phyloP scores from a whole-genome alignment of 2,888 invertebrate genomes.

The Temnothorax ravouxi region DNA sequence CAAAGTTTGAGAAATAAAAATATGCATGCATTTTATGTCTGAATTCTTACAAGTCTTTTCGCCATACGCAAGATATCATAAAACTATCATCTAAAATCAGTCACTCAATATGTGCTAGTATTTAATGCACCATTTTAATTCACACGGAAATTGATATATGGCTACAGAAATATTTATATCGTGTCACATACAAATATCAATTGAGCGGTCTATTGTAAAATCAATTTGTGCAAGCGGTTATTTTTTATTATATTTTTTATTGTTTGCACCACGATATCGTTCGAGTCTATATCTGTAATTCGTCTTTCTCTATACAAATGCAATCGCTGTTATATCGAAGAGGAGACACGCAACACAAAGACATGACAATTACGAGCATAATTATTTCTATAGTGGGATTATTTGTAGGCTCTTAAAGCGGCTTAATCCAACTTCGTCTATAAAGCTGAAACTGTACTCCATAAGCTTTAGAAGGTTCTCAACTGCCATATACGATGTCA shows the following conservation, averaged over 20 bases:
- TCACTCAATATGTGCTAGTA: neutral
- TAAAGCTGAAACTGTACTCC: slow-evolving; percentile 59
- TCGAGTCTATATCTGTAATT: slow-evolving; percentile 2
- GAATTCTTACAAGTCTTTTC: neutral
- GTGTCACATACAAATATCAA: slow-evolving; percentile 2
- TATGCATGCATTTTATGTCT: neutral
- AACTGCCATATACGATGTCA: slow-evolving; percentile 61
- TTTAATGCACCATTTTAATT: neutral
- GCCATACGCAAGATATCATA: neutral
- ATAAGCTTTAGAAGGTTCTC: slow-evolving; percentile 71
- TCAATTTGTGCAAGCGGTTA: neutral
- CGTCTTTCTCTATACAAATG: neutral
- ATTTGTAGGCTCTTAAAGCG: slow-evolving; percentile 36
- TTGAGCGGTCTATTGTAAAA: neutral
- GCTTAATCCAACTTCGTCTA: slow-evolving; percentile 62
- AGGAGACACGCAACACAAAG: neutral
- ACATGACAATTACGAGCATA: slow-evolving; percentile 35
- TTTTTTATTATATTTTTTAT: slow-evolving; percentile 8
- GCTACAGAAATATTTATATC: neutral
- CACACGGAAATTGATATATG: neutral
- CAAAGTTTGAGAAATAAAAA: slow-evolving; percentile 11
- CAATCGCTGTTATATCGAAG: neutral
- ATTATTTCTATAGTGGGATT: slow-evolving; percentile 67
- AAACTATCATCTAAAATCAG: neutral
- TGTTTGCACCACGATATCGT: neutral